phyloP scores from a whole-genome alignment of 53 echinoderm and acorn worm species.

The Holothuria scabra region DNA sequence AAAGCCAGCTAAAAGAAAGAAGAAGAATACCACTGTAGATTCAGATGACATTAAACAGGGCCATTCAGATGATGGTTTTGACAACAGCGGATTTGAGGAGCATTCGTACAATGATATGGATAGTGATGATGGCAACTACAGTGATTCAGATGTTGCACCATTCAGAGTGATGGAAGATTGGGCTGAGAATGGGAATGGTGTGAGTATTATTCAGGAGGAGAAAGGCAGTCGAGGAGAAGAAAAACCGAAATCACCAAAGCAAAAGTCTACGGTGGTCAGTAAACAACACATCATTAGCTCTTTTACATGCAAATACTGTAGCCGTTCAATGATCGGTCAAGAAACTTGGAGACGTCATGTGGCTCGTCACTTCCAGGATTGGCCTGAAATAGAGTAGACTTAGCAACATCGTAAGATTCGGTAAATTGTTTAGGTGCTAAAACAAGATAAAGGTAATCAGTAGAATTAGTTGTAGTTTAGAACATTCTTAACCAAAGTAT shows the following conservation, averaged over 20 bases:
- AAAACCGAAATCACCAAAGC: constrained; percentile 21
- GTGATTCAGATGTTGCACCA: constrained; percentile 1
- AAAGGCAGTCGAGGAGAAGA: background rate
- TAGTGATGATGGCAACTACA: background rate
- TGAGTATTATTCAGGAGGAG: background rate
- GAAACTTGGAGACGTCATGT: constrained; percentile 78
- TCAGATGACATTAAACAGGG: constrained; percentile 18
- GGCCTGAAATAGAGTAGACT: constrained; percentile 73
- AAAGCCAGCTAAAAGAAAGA: constrained; percentile 42
- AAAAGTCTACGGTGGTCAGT: background rate
- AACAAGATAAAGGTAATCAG: background rate
- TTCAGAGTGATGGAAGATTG: background rate
- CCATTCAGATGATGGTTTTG: background rate
- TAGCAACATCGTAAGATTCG: background rate
- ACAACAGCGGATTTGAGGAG: background rate
- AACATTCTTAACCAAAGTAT: no score
- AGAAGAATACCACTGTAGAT: constrained; percentile 21
- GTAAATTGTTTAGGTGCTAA: background rate
- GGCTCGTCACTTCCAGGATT: constrained; percentile 78
- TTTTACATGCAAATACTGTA: constrained; percentile 81
- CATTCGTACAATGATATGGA: constrained; percentile 7
- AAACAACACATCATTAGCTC: constrained; percentile 48
- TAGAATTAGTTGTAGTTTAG: no score
- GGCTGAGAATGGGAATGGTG: background rate
- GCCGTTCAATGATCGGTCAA: constrained; percentile 60